Base-by-base conservation (phyloP, 2,797 vertebrate genomes). In the Octomys mimax region DNA sequence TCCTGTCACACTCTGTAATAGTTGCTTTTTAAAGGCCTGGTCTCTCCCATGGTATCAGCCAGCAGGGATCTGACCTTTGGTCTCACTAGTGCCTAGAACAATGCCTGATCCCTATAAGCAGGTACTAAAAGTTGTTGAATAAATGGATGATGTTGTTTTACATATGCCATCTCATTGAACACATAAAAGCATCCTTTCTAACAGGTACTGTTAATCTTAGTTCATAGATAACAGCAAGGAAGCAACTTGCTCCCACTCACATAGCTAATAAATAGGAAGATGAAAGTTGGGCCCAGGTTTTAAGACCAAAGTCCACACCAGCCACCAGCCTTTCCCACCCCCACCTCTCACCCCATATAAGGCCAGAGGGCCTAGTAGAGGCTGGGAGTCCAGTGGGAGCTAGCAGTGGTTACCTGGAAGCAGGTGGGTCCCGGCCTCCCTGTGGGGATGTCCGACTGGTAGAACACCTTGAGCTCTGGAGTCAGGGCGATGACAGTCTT, bases 401-500 rank as follows among this genome's bases (percentile, higher is more conserved):
- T 4, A 46, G 79, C 3, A 1, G 2, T 1, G 52, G 97, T 97
- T 93, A 99, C 99, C 99, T 99, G 99, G 98, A 99, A 99, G 98
- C 99, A 99, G 1, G 99, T 99, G 24, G 99, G 99, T 82, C 99
- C 99, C 0, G 99, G 99, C 97, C 99, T 99, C 52, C 99, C 99
- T 1, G 99, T 98, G 0, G 99, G 99, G 94, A 99, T 99, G 87
- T 99, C 99, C 3, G 99, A 99, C 97, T 99, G 99, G 98, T 99
- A 99, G 97, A 99, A 99, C 61, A 99, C 99, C 97, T 99, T 99
- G 84, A 99, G 99, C 96, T 99, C 99, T 28, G 99, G 99, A 85
- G 99, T 99, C 98, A 99, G 98, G 87, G 99, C 99, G 36, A 99
- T 99, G 96, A 99, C 98, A 0, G 99, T 99, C 98, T 99, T 99